Base-by-base conservation (phyloP, 2,113 vertebrate species). In the Arvicanthis niloticus region DNA sequence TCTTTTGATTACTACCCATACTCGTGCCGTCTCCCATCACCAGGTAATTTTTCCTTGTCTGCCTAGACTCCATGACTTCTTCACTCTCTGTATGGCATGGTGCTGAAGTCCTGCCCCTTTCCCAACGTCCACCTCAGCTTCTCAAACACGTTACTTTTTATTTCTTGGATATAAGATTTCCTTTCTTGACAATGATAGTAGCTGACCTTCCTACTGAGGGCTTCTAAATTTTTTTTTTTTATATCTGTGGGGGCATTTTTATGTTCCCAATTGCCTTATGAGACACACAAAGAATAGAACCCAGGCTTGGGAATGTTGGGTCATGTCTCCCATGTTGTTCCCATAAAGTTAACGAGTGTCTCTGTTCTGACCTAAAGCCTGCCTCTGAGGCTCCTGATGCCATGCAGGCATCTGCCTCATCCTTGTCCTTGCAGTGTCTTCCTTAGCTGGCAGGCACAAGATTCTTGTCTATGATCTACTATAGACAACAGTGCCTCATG, bases 351-450 rank as follows among this genome's bases (percentile, higher is more conserved):
- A 1, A 1, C 3, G 29, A 11, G 2, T 16, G 34, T 65, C 48
- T 22, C 19, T 67, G 72, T 0, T 1, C 34, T 45, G 48, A 51
- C 12, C 48, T 24, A 15, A 7, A 56, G 37, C 16, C 11, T 58
- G 37, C 37, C 16, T 37, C 26, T 4, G 3, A 26, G n/a, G 21
- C 24, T 8, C 5, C 13, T 0, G 2, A 62, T 29, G 29, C 31
- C 8, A 29, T 42, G 26, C 3, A 4, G 42, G 13, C 22, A 51
- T 31, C 19, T 6, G 53, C 31, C 56, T n/a, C 31, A 5, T 37
- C 5, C 62, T 26, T 19, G 67, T 6, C 37, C 21, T 7, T 8
- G 0, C 0, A 22, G 58, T 0, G 3, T 34, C 34, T 24, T 6
- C 21, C 58, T 21, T 12, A 34, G n/a, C n/a, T 0, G 8, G 1